Base-by-base conservation (phyloP, 1,140 invertebrate species). In the Camponotus pennsylvanicus region DNA sequence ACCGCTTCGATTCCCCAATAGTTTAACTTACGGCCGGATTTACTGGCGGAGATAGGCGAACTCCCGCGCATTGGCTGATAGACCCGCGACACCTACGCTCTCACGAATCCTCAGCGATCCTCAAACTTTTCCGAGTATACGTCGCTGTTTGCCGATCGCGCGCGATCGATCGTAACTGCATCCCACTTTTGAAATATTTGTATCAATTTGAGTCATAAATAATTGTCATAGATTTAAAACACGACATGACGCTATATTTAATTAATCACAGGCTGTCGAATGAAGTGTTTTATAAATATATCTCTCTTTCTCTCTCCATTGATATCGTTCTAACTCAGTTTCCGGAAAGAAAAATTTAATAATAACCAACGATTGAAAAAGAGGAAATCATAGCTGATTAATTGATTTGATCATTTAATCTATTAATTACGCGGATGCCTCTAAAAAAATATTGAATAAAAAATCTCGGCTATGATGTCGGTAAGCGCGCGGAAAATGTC, bases 1-100 rank as follows among this genome's bases (percentile, higher is more conserved):
- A 86, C 86, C 89, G 90, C 92, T 91, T 94, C 92, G 92, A 94
- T 94, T 94, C 93, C 92, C 93, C 94, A 95, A 94, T 95, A 95
- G 94, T 94, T 95, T 95, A 95, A 95, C 94, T 95, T 95, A 95
- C 93, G 93, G 92, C 92, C 93, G 94, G 95, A 95, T 95, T 95
- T 95, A 95, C 94, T 94, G 92, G 91, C 92, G 89, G 91, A 95
- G 94, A 95, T 95, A 94, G 93, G 91, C 92, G 92, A 92, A 90
- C 91, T 86, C 82, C 88, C 86, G 91, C 90, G 92, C 92, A 93
- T 93, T 91, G 90, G 87, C 88, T 94, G 93, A 94, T 94, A 94
- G 93, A 94, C 90, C 88, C 91, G 91, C 91, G 91, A 93, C 93
- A 93, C 91, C 93, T 91, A 90, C 86, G 84, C 91, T 91, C 92